These are phyloP conservation scores for Corvus cornix DNA, from an alignment of 2,113 vertebrate species.

Conservation along the genomic window DNA sequence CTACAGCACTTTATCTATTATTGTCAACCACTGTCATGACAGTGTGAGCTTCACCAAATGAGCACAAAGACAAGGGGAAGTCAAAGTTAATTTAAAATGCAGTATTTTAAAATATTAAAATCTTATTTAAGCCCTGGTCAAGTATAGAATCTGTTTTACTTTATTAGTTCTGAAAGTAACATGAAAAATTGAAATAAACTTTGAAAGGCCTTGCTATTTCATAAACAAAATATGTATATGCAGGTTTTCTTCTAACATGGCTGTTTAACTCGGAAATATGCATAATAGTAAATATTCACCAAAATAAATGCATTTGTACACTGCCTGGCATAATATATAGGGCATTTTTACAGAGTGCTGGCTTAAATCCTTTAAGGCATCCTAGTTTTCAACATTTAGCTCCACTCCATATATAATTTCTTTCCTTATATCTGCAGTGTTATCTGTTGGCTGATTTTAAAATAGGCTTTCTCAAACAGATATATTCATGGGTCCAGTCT, in stretches of 20 bases:
- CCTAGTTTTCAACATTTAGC: not conserved
- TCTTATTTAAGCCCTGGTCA: not conserved
- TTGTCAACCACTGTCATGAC: slow-evolving; percentile 16
- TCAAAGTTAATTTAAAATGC: slow-evolving; percentile 31
- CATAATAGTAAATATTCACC: not conserved
- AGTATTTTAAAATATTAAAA: slow-evolving; percentile 19
- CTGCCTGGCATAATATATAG: not conserved
- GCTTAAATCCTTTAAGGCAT: not conserved
- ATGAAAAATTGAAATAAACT: slow-evolving; percentile 42
- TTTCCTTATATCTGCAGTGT: not conserved
- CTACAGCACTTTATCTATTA: slow-evolving; percentile 31
- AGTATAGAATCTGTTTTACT: not conserved
- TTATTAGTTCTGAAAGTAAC: not conserved
- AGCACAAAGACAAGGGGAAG: not conserved
- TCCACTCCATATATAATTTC: not conserved
- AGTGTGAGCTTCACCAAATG: slow-evolving; percentile 6
- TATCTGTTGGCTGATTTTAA: not conserved
- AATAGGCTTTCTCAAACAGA: not conserved
- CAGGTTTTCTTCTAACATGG: not conserved
- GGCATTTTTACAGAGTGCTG: not conserved
- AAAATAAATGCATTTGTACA: not conserved
- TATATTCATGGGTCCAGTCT: not conserved
- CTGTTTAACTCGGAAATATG: not conserved
- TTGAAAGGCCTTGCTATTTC: slow-evolving; percentile 10
- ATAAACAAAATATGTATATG: not conserved